These are phyloP conservation scores for Chirona hameri DNA, from an alignment of 2,888 invertebrate genomes.

Conservation along the genomic window DNA sequence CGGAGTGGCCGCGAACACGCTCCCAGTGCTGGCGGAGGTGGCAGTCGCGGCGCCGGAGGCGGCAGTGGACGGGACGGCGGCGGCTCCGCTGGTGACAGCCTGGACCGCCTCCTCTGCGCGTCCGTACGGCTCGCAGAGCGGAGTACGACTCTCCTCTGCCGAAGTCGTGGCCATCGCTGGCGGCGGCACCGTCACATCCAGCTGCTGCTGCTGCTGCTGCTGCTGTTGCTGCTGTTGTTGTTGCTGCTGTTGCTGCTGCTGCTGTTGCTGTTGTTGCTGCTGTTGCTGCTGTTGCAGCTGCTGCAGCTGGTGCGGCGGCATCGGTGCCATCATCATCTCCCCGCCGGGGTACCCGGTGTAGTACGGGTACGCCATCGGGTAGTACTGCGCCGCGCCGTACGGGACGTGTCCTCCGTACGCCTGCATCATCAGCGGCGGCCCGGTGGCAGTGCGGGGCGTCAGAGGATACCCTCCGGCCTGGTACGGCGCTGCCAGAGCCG, in stretches of 20 bases:
- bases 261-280: background rate
- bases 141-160: constrained; percentile 10
- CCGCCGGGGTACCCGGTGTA: background rate
- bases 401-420: background rate
- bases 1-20: background rate
- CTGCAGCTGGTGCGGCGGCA: background rate
- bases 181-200: constrained; percentile 2
- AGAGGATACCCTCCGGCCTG: background rate
- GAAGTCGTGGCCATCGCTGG: background rate
- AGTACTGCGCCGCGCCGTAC: no score
- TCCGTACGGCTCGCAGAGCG: constrained; percentile 26
- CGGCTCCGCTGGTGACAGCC: background rate
- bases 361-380: background rate
- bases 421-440: background rate
- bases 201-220: constrained; percentile 10
- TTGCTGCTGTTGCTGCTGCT: background rate
- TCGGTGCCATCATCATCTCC: background rate
- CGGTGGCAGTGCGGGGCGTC: background rate
- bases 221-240: background rate
- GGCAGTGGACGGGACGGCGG: background rate
- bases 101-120: background rate
- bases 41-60: background rate
- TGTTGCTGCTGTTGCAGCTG: background rate
- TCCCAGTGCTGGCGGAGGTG: background rate
- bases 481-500: background rate